Conservation (phyloP, 2,888 invertebrate species). For the Bimastos eiseni region DNA sequence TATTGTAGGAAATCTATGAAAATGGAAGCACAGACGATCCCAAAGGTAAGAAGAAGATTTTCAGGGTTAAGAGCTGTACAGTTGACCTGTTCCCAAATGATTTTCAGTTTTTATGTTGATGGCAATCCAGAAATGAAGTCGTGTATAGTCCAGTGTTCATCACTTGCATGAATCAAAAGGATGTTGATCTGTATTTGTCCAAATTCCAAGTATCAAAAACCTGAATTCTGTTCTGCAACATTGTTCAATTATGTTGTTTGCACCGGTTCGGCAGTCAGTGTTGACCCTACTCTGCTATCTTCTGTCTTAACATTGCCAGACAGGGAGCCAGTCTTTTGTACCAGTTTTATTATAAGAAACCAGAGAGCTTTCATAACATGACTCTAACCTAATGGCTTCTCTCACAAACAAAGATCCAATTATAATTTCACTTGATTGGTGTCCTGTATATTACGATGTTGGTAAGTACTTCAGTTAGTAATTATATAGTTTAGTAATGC, state of each 20-base stretch:
- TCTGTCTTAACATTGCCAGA: not conserved
- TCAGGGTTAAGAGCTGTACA: too few species aligned
- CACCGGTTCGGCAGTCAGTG: not conserved
- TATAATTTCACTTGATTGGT: not conserved
- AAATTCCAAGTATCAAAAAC: not conserved
- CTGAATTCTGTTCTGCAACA: not conserved
- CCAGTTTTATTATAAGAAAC: not conserved
- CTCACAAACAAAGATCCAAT: too few species aligned
- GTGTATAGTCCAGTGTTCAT: not conserved
- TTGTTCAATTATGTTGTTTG: not conserved
- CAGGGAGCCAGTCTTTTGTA: not conserved
- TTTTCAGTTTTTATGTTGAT: not conserved
- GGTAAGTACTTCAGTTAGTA: not conserved
- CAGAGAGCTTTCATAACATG: not conserved
- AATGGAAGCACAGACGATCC: not conserved
- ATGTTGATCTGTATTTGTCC: not conserved
- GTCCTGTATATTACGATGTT: not conserved
- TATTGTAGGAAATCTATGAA: conserved; percentile 6
- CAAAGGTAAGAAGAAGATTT: not conserved
- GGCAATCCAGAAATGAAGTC: not conserved
- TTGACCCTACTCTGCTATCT: not conserved
- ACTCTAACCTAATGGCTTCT: not conserved
- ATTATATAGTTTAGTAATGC: not conserved
- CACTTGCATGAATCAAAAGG: not conserved
- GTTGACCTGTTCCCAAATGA: too few species aligned